phyloP scores from a whole-genome alignment of 2,113 vertebrate species.

The Psettodes erumei region DNA sequence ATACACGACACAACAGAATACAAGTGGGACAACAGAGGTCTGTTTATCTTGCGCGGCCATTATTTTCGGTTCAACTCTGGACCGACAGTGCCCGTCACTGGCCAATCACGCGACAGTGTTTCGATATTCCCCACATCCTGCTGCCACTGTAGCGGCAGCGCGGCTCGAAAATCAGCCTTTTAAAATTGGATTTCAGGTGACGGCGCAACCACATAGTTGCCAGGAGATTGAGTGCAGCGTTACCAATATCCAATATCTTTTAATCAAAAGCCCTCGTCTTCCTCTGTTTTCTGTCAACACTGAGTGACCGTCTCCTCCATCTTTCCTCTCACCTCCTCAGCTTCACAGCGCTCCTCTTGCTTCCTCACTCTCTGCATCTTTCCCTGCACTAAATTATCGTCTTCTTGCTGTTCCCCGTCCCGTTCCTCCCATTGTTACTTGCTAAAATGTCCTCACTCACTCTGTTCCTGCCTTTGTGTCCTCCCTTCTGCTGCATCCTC shows the following conservation, averaged over 20 bases:
- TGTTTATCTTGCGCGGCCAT: slow-evolving; percentile 30
- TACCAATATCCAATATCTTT: slow-evolving; percentile 76
- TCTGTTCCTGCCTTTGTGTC: slow-evolving; percentile 31
- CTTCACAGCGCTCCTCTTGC: background rate
- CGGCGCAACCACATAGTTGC: slow-evolving; percentile 33
- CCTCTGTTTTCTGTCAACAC: slow-evolving; percentile 71
- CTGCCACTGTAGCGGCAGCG: slow-evolving; percentile 32
- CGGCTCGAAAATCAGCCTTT: slow-evolving; percentile 54
- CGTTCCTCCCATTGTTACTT: background rate
- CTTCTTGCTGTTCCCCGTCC: background rate
- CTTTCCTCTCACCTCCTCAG: slow-evolving; percentile 36
- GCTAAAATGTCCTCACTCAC: background rate
- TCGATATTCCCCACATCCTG: slow-evolving; percentile 27
- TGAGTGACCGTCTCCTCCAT: slow-evolving; percentile 49
- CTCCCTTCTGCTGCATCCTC: background rate
- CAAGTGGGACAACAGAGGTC: slow-evolving; percentile 19
- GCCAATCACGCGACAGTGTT: slow-evolving; percentile 5
- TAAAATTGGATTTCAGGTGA: slow-evolving; percentile 72
- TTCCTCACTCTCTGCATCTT: slow-evolving; percentile 45
- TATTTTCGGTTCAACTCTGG: slow-evolving; percentile 24
- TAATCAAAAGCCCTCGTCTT: slow-evolving; percentile 64
- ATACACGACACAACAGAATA: slow-evolving; percentile 1
- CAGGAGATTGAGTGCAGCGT: slow-evolving; percentile 62
- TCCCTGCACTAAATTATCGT: background rate
- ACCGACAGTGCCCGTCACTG: slow-evolving; percentile 14